These are phyloP conservation scores for Corydoras sp. DNA, from an alignment of 2,113 vertebrate genomes.

Conservation along the genomic window DNA sequence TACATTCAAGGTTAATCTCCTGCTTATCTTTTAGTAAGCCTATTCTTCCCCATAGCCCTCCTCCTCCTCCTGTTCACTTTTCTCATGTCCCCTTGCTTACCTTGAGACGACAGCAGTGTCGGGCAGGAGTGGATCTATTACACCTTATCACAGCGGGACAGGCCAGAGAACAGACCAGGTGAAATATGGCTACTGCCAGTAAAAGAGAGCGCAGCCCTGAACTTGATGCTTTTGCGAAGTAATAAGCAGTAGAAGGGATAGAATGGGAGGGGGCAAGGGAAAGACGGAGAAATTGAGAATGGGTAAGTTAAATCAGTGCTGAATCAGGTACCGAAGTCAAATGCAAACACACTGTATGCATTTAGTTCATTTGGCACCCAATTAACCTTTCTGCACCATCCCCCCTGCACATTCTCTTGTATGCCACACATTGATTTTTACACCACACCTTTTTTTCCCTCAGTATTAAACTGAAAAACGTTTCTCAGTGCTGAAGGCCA, in stretches of 20 bases:
- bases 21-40: conserved; percentile 65
- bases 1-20: conserved; percentile 90
- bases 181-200: conserved; percentile 89
- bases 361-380: conserved; percentile 29
- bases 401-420: background rate
- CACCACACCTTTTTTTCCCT: background rate
- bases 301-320: conserved; percentile 5
- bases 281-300: conserved; percentile 24
- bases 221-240: background rate
- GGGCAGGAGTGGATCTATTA: conserved; percentile 82
- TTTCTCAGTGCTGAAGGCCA: too few relatives aligned
- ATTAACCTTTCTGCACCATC: conserved; percentile 32
- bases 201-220: conserved; percentile 8
- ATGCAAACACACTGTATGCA: too few relatives aligned
- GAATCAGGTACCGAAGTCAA: too few relatives aligned
- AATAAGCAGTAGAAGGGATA: conserved; percentile 15
- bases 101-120: conserved; percentile 65
- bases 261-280: conserved; percentile 28
- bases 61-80: conserved; percentile 35
- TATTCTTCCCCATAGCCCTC: conserved; percentile 72
- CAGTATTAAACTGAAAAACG: too few relatives aligned
- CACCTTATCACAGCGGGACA: conserved; percentile 86
- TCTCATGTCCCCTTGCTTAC: conserved; percentile 51
- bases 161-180: conserved; percentile 62
- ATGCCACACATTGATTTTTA: too few relatives aligned